Evolutionary conservation across 2,797 vertebrate genomes (phyloP), one percentile per base, ranked within the genome.

Genomic region (Cyclura pinguis): DNA sequence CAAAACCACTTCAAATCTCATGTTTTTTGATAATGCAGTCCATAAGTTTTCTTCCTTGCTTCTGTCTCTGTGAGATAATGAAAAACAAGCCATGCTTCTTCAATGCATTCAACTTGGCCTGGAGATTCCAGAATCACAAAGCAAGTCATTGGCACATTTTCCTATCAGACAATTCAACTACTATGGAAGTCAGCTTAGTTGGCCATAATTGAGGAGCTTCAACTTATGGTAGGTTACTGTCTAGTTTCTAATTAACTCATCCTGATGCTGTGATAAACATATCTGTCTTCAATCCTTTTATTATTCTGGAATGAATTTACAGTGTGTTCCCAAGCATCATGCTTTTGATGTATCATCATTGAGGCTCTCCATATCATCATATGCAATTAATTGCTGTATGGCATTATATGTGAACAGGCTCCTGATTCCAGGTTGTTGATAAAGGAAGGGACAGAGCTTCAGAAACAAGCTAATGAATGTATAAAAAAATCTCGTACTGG

Each of bases 21-120:
- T 35, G 59, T 74, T 69, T 91, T 83, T 78, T 78, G 20, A 91
- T 84, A 72, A 91, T 72, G 50, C 12, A 18, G 59, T 57, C 80
- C 80, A 84, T 55, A 84, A 87, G 50, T 20, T 67, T 16, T 69
- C 6, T 77, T 74, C 32, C 14, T 55, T 55, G 20, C 74, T 84
- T 69, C 80, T 62, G 69, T 84, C 73, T 78, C 59, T 35, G 77
- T 3, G 35, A 82, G 72, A 84, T 91, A 88, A 88, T 91, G 90
- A 91, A 52, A 87, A 78, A 22, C 80, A 91, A 87, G 85, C 47
- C 80, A n/a, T 29, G 24, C 6, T 83, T 16, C 8, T 57, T 42
- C 47, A 78, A 59, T 73, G 42, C 22, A 57, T 84, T 80, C 62
- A 84, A 78, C 12, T 59, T 84, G 59, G 80, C 86, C 62, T 78